phyloP scores from a whole-genome alignment of 2,113 vertebrate genomes.

The Isurus oxyrinchus region DNA sequence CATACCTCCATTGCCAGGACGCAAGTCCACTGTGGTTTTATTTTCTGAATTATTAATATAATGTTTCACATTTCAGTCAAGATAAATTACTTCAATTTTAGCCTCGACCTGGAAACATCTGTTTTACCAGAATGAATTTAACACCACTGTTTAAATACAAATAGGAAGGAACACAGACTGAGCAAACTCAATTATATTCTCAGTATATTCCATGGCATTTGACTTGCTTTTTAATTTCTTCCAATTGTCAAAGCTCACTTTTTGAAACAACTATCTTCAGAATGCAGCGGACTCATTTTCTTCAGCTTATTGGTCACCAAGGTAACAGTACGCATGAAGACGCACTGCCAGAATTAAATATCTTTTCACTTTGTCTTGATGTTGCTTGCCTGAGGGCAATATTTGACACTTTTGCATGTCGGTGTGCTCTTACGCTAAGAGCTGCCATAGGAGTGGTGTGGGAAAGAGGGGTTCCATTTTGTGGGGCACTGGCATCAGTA shows the following conservation, averaged over 20 bases:
- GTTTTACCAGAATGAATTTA: background rate
- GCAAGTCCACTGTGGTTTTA: background rate
- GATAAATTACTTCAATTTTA: conserved; percentile 15
- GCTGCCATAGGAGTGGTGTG: too few species aligned
- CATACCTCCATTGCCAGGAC: background rate
- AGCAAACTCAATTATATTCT: background rate
- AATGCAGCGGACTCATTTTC: background rate
- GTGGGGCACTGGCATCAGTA: too few species aligned
- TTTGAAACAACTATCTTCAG: background rate
- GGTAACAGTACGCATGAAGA: background rate
- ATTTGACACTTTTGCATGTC: background rate
- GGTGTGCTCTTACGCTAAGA: background rate
- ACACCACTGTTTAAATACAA: background rate
- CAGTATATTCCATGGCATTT: background rate
- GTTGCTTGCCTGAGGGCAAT: background rate
- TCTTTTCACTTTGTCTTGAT: background rate
- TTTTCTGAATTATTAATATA: conserved; percentile 1
- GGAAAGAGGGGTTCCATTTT: too few species aligned
- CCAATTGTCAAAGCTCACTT: background rate
- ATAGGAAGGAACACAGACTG: background rate
- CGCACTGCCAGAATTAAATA: background rate
- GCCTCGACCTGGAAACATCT: background rate
- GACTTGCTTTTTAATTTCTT: background rate
- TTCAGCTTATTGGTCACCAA: background rate
- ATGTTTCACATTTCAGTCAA: background rate